Base-by-base conservation (phyloP, 2,797 vertebrate species). In the Sebastes taczanowskii region DNA sequence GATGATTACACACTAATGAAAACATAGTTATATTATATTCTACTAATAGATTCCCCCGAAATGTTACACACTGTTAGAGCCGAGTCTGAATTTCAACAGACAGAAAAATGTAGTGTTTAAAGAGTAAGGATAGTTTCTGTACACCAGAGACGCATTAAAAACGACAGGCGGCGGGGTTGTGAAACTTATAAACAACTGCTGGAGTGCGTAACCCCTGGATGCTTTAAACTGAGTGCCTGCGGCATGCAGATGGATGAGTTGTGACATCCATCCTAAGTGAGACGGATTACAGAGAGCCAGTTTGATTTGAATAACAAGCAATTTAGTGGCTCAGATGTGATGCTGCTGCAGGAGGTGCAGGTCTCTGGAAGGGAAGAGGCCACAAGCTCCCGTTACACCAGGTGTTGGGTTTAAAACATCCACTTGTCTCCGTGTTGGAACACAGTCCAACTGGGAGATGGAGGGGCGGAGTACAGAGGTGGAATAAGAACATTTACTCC, bases 231-330 rank as follows among this genome's bases (percentile, higher is more conserved):
- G 82, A 84, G 77, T 7, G 83, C 81, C 88, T 66, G 77, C 14
- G 6, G 85, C 78, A 22, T 25, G 77, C 38, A 52, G 53, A 56
- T 56, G 86, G 81, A 77, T 74, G 83, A 65, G 60, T 61, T 89
- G 83, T 88, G 89, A 88, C 92, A 87, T 73, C 66, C 81, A 70
- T 90, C 71, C 75, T 90, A 90, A 92, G 87, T 92, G 85, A 88
- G 93, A 94, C 86, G 78, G 88, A 93, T 92, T 89, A 88, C 91
- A 85, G 68, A 56, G 49, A 82, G 73, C 71, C 63, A 20, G 42
- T 84, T 89, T 86, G 74, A 90, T 90, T 91, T 89, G 71, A 89
- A 91, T 88, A 88, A 85, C 83, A 90, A 87, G 71, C 76, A 58
- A 65, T 86, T 85, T 86, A 53, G 30, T 73, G 58, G 71, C 84